Percentiles rank a stretch among this genome's conserved stretches.
Evolutionary conservation across 2,888 invertebrate species (phyloP).

Genomic region (Aelia acuminata): DNA sequence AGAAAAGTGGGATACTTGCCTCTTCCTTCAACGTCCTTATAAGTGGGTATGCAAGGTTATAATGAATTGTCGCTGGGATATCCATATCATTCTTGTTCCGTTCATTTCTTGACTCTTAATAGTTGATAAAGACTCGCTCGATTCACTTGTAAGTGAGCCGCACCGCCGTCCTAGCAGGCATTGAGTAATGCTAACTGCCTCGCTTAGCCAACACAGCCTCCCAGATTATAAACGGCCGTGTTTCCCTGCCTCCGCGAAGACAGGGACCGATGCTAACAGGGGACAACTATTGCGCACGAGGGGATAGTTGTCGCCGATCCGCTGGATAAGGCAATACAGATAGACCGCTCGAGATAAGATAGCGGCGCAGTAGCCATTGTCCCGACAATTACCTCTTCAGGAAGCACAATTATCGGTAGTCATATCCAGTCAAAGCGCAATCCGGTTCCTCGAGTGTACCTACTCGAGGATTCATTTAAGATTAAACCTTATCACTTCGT

Average conservation of each 20-base stretch:
- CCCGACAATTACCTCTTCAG: background rate
- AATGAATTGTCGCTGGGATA: background rate
- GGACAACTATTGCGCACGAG: background rate
- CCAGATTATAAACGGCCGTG: conserved; percentile 2
- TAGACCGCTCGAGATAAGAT: background rate
- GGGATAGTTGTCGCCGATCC: background rate
- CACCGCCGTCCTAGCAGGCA: background rate
- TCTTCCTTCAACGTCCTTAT: too few relatives aligned
- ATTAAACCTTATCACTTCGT: background rate
- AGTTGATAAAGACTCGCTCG: background rate
- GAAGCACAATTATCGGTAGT: background rate
- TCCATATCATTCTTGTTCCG: background rate
- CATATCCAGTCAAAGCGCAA: background rate
- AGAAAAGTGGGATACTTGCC: too few relatives aligned
- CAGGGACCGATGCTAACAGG: background rate
- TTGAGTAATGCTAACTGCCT: conserved; percentile 3
- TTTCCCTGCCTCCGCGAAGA: background rate
- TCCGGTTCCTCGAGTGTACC: background rate
- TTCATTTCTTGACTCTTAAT: background rate
- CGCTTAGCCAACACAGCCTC: background rate
- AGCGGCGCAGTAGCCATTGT: background rate
- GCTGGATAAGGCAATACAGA: background rate
- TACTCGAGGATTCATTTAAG: background rate
- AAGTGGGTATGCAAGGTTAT: background rate
- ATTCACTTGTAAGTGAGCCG: background rate